phyloP scores from a whole-genome alignment of 2,113 vertebrate genomes.

The Corydoras sp. region DNA sequence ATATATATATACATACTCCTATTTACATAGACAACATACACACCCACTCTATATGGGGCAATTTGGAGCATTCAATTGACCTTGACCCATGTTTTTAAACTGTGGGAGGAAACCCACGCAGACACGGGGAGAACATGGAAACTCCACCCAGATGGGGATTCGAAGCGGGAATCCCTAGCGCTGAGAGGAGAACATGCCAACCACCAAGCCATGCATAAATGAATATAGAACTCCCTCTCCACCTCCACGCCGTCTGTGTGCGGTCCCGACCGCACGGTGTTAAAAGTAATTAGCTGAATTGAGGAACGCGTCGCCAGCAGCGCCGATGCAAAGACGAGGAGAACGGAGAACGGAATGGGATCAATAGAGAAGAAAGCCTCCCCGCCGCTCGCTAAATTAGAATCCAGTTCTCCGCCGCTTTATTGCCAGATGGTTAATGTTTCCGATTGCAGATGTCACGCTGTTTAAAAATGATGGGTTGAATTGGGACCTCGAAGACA shows the following conservation, averaged over 20 bases:
- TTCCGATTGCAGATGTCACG: constrained; percentile 30
- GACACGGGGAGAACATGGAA: too few relatives aligned
- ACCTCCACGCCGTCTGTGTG: background rate
- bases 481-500: constrained; percentile 27
- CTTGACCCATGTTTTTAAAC: too few relatives aligned
- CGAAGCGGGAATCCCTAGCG: too few relatives aligned
- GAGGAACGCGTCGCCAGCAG: constrained; percentile 32
- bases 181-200: too few relatives aligned
- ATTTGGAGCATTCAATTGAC: too few relatives aligned
- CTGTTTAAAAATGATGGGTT: constrained; percentile 38
- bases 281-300: constrained; percentile 25
- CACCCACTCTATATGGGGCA: too few relatives aligned
- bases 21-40: too few relatives aligned
- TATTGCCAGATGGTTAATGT: constrained; percentile 45
- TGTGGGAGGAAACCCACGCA: too few relatives aligned
- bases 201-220: background rate
- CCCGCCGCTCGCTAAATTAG: constrained; percentile 41
- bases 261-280: background rate
- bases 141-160: too few relatives aligned
- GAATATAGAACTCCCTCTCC: background rate
- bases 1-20: too few relatives aligned
- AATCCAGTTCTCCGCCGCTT: constrained; percentile 31
- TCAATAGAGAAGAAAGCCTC: constrained; percentile 34
- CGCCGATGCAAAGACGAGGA: constrained; percentile 34
- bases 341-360: constrained; percentile 20